Evolutionary conservation across 1,140 invertebrate genomes (phyloP).

Genomic region (Sitophilus oryzae): DNA sequence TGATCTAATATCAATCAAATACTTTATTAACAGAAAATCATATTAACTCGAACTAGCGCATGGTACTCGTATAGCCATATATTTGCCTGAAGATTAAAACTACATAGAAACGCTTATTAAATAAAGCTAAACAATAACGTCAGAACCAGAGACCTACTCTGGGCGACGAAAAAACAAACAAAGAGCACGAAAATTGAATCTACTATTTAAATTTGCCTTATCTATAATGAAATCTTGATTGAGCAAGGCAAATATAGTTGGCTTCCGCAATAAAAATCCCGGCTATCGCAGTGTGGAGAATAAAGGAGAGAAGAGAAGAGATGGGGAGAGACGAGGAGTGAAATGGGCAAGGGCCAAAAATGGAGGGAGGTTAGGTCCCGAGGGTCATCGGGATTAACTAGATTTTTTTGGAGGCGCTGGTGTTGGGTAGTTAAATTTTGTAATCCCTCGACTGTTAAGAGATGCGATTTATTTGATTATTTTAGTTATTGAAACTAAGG

Average conservation of each 20-base stretch:
- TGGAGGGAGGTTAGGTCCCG: no score
- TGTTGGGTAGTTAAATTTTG: no score
- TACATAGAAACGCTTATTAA: background rate
- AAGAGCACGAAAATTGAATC: conserved; percentile 37
- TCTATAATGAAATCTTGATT: conserved; percentile 46
- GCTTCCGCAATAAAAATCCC: conserved; percentile 41
- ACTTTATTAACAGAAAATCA: no score
- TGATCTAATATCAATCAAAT: no score
- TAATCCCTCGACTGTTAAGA: no score
- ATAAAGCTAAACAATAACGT: background rate
- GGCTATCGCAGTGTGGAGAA: conserved; percentile 6
- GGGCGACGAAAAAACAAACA: conserved; percentile 13
- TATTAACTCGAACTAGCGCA: no score
- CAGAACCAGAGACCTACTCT: background rate
- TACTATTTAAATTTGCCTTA: conserved; percentile 44
- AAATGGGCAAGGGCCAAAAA: background rate
- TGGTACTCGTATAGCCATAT: background rate
- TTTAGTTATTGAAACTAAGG: no score
- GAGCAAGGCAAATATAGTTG: conserved; percentile 38
- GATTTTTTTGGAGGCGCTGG: no score
- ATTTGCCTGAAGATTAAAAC: background rate
- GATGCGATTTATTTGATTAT: no score
- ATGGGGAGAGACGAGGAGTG: background rate
- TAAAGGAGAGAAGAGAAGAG: no score
- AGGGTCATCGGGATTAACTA: no score